phyloP scores from a whole-genome alignment of 2,797 vertebrate genomes.

The Periophthalmus magnuspinnatus region DNA sequence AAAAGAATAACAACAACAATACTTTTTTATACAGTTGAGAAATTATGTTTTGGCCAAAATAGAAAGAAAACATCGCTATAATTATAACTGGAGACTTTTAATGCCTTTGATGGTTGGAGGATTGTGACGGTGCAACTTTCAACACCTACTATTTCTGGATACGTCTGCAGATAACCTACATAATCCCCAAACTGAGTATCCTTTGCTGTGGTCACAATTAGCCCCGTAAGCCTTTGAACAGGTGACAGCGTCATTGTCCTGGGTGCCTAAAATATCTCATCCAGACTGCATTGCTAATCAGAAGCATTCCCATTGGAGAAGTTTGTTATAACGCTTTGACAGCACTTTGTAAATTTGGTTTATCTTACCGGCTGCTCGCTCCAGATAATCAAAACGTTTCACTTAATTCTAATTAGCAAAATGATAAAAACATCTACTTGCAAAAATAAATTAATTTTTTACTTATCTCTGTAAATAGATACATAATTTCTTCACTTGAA shows the following conservation, averaged over 20 bases:
- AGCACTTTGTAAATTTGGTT: not conserved
- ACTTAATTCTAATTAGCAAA: constrained; percentile 6
- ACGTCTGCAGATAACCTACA: not conserved
- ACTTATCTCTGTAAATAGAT: not conserved
- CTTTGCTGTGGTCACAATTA: not conserved
- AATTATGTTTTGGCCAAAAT: not conserved
- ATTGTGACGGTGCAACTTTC: not conserved
- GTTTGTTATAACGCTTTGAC: not conserved
- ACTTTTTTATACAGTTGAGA: too few species aligned
- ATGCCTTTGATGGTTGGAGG: not conserved
- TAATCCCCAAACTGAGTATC: not conserved
- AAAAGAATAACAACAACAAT: too few species aligned
- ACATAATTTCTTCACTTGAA: not conserved
- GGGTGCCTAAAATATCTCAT: not conserved
- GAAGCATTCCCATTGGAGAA: not conserved
- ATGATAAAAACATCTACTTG: not conserved
- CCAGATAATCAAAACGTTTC: not conserved
- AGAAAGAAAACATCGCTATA: not conserved
- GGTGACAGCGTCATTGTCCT: not conserved
- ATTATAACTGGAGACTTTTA: not conserved
- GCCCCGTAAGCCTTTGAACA: not conserved
- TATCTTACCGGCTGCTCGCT: not conserved
- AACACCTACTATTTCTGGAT: not conserved
- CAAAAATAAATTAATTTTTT: not conserved
- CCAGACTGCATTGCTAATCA: not conserved